Evolutionary conservation across 2,888 invertebrate genomes (phyloP).

Genomic region (Heliconius aoede): DNA sequence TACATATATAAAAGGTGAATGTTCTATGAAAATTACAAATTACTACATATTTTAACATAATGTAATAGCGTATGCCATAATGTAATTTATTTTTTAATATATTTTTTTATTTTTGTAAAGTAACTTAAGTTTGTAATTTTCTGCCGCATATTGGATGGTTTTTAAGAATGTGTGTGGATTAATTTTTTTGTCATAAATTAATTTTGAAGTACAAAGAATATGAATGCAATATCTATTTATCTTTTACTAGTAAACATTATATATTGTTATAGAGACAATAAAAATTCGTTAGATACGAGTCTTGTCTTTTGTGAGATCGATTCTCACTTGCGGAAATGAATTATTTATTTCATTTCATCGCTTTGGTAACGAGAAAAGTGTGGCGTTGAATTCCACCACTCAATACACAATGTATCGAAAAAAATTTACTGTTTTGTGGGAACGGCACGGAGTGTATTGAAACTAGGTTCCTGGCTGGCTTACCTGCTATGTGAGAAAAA

Average conservation of each 20-base stretch:
- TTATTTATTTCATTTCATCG: no score
- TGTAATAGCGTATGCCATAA: slow-evolving; percentile 2
- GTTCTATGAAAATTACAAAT: background rate
- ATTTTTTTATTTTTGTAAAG: background rate
- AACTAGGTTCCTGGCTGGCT: no score
- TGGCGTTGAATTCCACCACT: no score
- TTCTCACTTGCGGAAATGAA: no score
- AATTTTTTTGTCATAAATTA: background rate
- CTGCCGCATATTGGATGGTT: slow-evolving; percentile 3
- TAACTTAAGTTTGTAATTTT: background rate
- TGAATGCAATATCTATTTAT: background rate
- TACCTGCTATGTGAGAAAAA: no score
- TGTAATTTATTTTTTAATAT: background rate
- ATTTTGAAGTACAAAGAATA: background rate
- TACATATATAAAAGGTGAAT: background rate
- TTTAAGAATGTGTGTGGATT: background rate
- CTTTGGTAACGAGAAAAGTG: no score
- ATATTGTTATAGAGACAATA: background rate
- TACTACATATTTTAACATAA: slow-evolving; percentile 1
- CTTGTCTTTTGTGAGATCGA: no score
- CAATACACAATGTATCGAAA: no score
- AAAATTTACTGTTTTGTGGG: no score
- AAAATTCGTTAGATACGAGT: no score
- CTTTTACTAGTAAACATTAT: background rate
- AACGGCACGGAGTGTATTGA: no score